Base-by-base conservation (phyloP, 2,113 vertebrate species). In the Nettapus auritus region DNA sequence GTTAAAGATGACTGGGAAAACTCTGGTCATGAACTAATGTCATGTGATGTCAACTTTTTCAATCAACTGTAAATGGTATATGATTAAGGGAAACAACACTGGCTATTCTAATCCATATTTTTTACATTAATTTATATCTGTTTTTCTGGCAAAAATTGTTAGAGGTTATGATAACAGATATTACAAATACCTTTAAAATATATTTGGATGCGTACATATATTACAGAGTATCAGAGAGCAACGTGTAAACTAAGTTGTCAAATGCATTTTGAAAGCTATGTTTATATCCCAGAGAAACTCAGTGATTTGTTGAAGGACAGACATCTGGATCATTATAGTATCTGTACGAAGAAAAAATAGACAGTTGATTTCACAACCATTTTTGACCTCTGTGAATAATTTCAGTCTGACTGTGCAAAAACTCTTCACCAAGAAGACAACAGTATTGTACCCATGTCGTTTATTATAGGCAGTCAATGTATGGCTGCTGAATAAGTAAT, bases 311-410 rank as follows among this genome's bases (percentile, higher is more conserved):
- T 91, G 62, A 96, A 90, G 92, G 79, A 69, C 73, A 88, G 87
- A 96, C 94, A 96, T 93, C 95, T 97, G 94, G 56, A 89, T 97
- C 80, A 79, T 96, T 94, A 75, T 17, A 71, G 19, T 82, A 77
- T 85, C 84, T 93, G 56, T 85, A 89, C 64, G 79, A 75, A 87
- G 20, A 90, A 78, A 95, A 93, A 93, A 80, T 80, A 92, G 88
- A 80, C 59, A 77, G 29, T 78, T 95, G 81, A 92, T 97, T 97
- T 95, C 82, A 80, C 78, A 95, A 62, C n/a, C 78, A 64, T 90
- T 96, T 95, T 89, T 96, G 90, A 97, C 84, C 92, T 93, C 33
- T 90, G 40, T 73, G 84, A 94, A 89, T 96, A 91, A 95, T 96
- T 97, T 94, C 71, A 88, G 20, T 91, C 82, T 95, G 90, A 95